Evolutionary conservation across 1,140 invertebrate genomes (phyloP).

Genomic region (Agrypnia vestita): DNA sequence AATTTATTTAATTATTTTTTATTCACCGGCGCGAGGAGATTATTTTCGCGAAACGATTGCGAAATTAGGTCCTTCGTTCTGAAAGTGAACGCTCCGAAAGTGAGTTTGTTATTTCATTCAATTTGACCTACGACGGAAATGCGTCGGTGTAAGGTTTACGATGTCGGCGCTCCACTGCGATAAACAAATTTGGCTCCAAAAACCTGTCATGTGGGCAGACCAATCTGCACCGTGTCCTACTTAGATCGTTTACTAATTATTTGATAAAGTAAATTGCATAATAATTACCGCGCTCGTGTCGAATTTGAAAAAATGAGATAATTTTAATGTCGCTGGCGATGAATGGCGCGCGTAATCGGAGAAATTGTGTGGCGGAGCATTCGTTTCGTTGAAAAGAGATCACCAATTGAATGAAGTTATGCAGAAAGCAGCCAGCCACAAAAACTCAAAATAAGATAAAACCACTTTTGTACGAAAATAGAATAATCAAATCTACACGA

Average conservation of each 20-base stretch:
- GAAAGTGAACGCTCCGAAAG: constrained; percentile 5
- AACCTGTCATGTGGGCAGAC: constrained; percentile 18
- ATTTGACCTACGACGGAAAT: background rate
- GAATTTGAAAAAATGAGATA: background rate
- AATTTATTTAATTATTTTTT: background rate
- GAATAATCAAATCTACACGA: too few relatives aligned
- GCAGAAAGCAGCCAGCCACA: too few relatives aligned
- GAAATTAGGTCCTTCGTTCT: background rate
- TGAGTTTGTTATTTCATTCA: background rate
- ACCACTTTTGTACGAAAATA: too few relatives aligned
- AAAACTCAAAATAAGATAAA: too few relatives aligned
- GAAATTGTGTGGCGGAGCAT: too few relatives aligned
- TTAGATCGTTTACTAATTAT: constrained; percentile 8
- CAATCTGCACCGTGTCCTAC: constrained; percentile 14
- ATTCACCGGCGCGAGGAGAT: background rate
- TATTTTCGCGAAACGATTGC: background rate
- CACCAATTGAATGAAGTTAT: too few relatives aligned
- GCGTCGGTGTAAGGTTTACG: constrained; percentile 7
- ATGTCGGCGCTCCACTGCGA: background rate
- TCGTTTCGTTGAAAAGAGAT: too few relatives aligned
- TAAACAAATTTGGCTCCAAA: constrained; percentile 13
- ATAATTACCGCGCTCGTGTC: constrained; percentile 17
- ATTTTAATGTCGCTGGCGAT: background rate
- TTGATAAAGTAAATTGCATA: constrained; percentile 37
- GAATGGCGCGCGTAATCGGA: too few relatives aligned